Conservation (phyloP, 2,113 vertebrate genomes). For the Sarotherodon lohbergeri region DNA sequence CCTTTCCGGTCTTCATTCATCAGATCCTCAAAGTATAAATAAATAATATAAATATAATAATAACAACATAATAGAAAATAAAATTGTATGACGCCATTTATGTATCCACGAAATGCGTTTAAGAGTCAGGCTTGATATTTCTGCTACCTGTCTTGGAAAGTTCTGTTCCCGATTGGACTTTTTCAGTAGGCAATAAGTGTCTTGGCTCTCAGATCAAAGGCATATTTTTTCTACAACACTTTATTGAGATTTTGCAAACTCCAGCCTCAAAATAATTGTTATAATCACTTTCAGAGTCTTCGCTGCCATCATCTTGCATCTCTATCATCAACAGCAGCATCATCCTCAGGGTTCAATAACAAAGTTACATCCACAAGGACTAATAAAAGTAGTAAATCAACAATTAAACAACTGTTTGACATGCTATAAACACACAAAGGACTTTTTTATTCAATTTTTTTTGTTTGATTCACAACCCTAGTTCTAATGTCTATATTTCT, state of each 20-base stretch:
- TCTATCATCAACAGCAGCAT: not conserved
- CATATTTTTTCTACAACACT: not conserved
- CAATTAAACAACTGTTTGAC: not conserved
- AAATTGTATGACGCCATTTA: not conserved
- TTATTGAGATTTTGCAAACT: not conserved
- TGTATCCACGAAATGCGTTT: not conserved
- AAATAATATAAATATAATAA: not conserved
- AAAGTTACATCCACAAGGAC: not conserved
- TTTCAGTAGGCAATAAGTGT: not conserved
- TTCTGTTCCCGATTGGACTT: not conserved
- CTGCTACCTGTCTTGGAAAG: not conserved
- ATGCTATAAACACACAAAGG: conserved; percentile 9
- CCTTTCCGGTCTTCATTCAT: not conserved
- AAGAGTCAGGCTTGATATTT: not conserved
- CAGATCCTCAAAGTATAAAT: not conserved
- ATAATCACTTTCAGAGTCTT: not conserved
- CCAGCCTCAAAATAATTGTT: not conserved
- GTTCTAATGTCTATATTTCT: conserved; percentile 1
- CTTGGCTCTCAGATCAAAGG: not conserved
- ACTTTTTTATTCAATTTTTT: not conserved
- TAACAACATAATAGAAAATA: not conserved
- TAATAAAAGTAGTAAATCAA: not conserved
- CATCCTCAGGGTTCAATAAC: not conserved
- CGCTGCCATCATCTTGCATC: not conserved
- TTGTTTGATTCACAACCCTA: conserved; percentile 30